Percentiles rank a stretch among this genome's conserved stretches.
These are phyloP conservation scores for Hydriomena furcata DNA, from an alignment of 2,888 invertebrate species.

Conservation along the genomic window DNA sequence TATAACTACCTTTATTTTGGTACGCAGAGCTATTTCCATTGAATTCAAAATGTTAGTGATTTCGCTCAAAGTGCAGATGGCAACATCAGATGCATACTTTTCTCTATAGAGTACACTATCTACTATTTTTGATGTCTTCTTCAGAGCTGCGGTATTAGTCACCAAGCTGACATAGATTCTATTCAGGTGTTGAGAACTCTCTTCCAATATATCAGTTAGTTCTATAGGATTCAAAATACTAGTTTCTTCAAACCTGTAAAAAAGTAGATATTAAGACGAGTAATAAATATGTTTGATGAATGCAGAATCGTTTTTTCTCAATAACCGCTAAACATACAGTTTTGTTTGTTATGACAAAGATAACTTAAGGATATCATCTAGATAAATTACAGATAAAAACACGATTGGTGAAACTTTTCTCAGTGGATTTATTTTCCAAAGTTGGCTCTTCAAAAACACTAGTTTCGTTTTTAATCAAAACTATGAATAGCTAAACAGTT, in stretches of 20 bases:
- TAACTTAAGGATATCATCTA: no score
- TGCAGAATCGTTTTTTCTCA: no score
- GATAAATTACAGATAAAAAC: no score
- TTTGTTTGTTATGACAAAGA: no score
- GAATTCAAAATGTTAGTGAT: constrained; percentile 65
- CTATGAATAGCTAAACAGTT: no score
- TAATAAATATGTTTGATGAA: no score
- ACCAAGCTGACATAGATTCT: constrained; percentile 70
- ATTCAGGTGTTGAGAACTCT: constrained; percentile 69
- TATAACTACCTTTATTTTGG: constrained; percentile 72
- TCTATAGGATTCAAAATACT: constrained; percentile 48
- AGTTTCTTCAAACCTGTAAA: constrained; percentile 5
- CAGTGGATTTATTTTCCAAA: no score
- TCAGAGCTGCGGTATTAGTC: constrained; percentile 64
- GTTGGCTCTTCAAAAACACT: no score
- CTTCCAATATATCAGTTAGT: constrained; percentile 65
- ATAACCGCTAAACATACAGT: no score
- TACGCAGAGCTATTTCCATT: constrained; percentile 66
- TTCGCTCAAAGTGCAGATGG: constrained; percentile 63
- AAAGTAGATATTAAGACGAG: no score
- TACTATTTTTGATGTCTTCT: constrained; percentile 58
- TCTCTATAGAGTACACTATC: constrained; percentile 68
- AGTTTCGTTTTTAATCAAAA: no score
- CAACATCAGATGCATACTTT: constrained; percentile 71
- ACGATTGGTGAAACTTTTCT: no score